Percentiles rank a stretch among this genome's conserved stretches.
Conservation (phyloP, 2,797 vertebrate genomes). For the Phataginus tetradactyla region DNA sequence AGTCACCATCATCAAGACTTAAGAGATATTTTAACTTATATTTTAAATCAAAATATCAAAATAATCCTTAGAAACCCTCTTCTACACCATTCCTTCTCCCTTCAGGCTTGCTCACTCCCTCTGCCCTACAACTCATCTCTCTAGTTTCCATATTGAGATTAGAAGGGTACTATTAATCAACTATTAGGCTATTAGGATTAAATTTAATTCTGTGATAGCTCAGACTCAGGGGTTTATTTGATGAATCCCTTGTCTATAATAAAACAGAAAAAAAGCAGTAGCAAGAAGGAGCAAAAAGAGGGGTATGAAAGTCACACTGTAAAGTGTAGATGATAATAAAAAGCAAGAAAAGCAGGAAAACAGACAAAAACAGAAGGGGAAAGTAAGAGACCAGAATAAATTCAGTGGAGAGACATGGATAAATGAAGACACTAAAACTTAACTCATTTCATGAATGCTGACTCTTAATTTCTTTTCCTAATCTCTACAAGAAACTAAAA, state of each 20-base stretch:
- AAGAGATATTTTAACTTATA: not conserved
- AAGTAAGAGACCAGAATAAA: not conserved
- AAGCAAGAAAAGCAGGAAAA: not conserved
- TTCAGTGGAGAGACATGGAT: not conserved
- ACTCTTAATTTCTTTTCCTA: conserved; percentile 6
- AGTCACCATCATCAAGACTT: not conserved
- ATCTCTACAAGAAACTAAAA: not conserved
- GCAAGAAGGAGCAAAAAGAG: not conserved
- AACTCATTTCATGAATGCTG: not conserved
- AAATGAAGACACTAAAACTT: conserved; percentile 26
- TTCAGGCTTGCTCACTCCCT: not conserved
- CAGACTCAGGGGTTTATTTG: not conserved
- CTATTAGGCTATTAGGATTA: not conserved
- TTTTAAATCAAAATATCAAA: conserved; percentile 16
- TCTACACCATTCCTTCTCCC: not conserved
- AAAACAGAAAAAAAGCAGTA: not conserved
- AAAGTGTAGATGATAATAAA: not conserved
- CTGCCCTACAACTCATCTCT: not conserved
- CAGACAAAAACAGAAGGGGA: not conserved
- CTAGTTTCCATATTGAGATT: not conserved
- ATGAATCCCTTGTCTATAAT: not conserved
- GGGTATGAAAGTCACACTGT: not conserved
- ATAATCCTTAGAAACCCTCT: not conserved
- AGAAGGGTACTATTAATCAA: not conserved
- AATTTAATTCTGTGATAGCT: conserved; percentile 3